A percentile compares a stretch with the other conserved stretches of the same genome.
Evolutionary conservation across 2,113 vertebrate species (phyloP).

Genomic region (Glaucomys volans): DNA sequence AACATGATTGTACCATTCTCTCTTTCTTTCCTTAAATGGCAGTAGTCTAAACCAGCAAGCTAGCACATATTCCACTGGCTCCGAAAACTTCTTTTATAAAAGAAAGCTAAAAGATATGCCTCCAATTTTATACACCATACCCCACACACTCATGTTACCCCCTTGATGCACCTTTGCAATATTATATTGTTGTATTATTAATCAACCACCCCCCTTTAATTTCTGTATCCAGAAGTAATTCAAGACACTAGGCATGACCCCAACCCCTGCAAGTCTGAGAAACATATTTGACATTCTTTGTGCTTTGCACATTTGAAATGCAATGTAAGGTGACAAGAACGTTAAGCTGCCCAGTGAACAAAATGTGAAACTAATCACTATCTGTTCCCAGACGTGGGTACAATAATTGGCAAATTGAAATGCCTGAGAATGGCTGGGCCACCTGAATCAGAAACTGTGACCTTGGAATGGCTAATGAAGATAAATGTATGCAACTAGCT

Average conservation of each 20-base stretch:
- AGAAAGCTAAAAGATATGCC: constrained; percentile 3
- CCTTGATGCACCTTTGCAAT: neutral
- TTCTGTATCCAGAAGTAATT: constrained; percentile 31
- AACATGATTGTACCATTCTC: neutral
- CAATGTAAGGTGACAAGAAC: constrained; percentile 81
- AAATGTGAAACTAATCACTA: constrained; percentile 78
- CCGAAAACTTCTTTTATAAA: neutral
- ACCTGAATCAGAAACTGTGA: constrained; percentile 62
- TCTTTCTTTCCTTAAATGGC: neutral
- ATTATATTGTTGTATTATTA: constrained; percentile 24
- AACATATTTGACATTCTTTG: constrained; percentile 59
- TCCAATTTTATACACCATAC: neutral
- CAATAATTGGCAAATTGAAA: constrained; percentile 76
- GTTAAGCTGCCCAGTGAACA: constrained; percentile 80
- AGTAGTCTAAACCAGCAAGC: neutral
- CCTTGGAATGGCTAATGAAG: constrained; percentile 70
- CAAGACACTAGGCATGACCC: neutral
- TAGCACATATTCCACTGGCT: neutral
- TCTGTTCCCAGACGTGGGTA: constrained; percentile 64
- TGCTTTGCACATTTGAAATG: constrained; percentile 65
- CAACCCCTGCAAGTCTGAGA: neutral
- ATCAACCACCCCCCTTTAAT: neutral
- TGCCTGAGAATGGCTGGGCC: constrained; percentile 55
- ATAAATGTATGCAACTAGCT: constrained; percentile 31
- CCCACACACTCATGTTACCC: neutral